phyloP scores from a whole-genome alignment of 2,888 invertebrate species.

The Hydrotaea diabolus region DNA sequence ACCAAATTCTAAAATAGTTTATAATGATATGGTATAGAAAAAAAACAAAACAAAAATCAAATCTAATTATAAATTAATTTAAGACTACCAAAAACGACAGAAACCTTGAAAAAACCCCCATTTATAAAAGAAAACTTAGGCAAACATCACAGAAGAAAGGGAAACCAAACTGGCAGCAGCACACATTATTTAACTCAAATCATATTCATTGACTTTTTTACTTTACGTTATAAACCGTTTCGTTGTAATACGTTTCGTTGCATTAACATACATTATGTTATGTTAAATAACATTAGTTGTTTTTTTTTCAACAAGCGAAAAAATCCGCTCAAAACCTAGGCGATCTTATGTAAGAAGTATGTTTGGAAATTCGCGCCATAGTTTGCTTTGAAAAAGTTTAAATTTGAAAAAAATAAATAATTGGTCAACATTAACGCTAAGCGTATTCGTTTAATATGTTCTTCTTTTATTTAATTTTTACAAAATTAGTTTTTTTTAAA shows the following conservation, averaged over 20 bases:
- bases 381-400: no score
- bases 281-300: not conserved
- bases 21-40: slow-evolving; percentile 45
- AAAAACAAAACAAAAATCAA: not conserved
- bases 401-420: no score
- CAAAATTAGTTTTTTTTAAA: no score
- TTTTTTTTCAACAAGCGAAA: no score
- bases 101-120: not conserved
- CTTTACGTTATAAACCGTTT: not conserved
- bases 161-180: not conserved
- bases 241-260: not conserved
- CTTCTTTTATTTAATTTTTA: no score
- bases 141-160: not conserved
- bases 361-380: no score
- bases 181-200: not conserved
- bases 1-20: slow-evolving; percentile 68
- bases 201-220: not conserved
- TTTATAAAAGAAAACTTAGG: not conserved
- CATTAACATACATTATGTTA: not conserved
- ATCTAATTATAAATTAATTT: not conserved
- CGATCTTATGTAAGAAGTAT: no score
- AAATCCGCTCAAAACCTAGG: no score
- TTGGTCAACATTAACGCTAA: no score
- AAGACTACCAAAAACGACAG: not conserved
- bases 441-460: no score